Percentiles rank a stretch among this genome's conserved stretches.
These are phyloP conservation scores for Nannoperca obscura DNA, from an alignment of 2,797 vertebrate genomes.

Conservation along the genomic window DNA sequence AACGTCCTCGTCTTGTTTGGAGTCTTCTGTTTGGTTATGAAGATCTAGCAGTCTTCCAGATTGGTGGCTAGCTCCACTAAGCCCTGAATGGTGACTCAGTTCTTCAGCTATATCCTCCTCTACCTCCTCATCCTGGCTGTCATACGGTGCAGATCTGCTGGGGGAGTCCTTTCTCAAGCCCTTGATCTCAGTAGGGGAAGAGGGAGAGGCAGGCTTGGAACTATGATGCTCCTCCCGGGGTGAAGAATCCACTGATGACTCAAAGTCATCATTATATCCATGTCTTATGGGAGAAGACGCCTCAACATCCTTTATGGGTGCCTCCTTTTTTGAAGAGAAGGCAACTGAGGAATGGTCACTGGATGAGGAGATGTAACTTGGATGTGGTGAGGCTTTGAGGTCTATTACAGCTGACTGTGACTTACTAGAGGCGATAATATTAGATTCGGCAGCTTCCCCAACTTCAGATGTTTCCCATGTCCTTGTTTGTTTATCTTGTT, in stretches of 20 bases:
- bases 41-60: constrained; percentile 86
- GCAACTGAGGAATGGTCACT: constrained; percentile 72
- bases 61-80: constrained; percentile 72
- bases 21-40: constrained; percentile 75
- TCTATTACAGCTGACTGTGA: constrained; percentile 61
- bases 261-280: constrained; percentile 86
- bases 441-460: constrained; percentile 42
- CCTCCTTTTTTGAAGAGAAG: constrained; percentile 79
- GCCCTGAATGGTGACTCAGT: constrained; percentile 83
- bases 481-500: constrained; percentile 43
- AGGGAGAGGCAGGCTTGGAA: constrained; percentile 57
- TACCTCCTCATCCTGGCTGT: constrained; percentile 79
- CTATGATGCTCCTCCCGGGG: constrained; percentile 57
- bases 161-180: constrained; percentile 28
- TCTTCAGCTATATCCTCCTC: constrained; percentile 91
- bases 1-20: constrained; percentile 70
- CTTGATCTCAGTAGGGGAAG: constrained; percentile 52
- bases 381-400: constrained; percentile 58
- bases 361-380: constrained; percentile 60
- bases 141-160: constrained; percentile 65
- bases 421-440: constrained; percentile 25
- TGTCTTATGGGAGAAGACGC: constrained; percentile 38
- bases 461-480: constrained; percentile 58
- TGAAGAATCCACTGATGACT: constrained; percentile 80
- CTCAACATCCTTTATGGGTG: constrained; percentile 61